A percentile compares a stretch with the other conserved stretches of the same genome.
These are phyloP conservation scores for Pampus argenteus DNA, from an alignment of 2,797 vertebrate species.

Conservation along the genomic window DNA sequence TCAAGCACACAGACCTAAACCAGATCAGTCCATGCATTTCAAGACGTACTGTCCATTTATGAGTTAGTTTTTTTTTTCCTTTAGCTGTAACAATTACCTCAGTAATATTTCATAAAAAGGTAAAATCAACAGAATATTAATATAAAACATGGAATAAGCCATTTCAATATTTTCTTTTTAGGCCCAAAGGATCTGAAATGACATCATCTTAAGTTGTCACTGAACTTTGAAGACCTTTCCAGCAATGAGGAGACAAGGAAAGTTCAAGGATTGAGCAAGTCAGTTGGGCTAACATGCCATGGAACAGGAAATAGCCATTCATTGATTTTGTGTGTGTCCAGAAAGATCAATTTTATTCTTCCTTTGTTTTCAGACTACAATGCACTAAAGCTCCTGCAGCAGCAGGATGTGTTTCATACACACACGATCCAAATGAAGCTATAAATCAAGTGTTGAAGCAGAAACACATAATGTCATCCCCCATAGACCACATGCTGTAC, in stretches of 20 bases:
- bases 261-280: conserved; percentile 85
- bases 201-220: conserved; percentile 77
- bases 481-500: conserved; percentile 69
- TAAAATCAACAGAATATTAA: conserved; percentile 3
- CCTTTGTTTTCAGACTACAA: conserved; percentile 89
- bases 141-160: conserved; percentile 19
- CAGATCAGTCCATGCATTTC: conserved; percentile 29
- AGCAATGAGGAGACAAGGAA: conserved; percentile 69
- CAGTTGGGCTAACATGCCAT: conserved; percentile 84
- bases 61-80: neutral
- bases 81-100: neutral
- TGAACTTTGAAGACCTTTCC: conserved; percentile 79
- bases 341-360: conserved; percentile 90
- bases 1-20: conserved; percentile 56
- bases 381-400: conserved; percentile 84
- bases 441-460: conserved; percentile 88
- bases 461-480: conserved; percentile 86
- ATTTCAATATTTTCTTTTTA: conserved; percentile 39
- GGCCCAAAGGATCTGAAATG: conserved; percentile 54
- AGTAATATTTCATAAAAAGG: conserved; percentile 11
- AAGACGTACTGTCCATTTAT: conserved; percentile 15
- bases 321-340: conserved; percentile 90
- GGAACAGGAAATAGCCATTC: conserved; percentile 88
- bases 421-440: conserved; percentile 82
- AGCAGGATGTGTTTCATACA: conserved; percentile 86